Evolutionary conservation across 2,888 invertebrate species (phyloP).

Genomic region (Toxonevra muliebris): DNA sequence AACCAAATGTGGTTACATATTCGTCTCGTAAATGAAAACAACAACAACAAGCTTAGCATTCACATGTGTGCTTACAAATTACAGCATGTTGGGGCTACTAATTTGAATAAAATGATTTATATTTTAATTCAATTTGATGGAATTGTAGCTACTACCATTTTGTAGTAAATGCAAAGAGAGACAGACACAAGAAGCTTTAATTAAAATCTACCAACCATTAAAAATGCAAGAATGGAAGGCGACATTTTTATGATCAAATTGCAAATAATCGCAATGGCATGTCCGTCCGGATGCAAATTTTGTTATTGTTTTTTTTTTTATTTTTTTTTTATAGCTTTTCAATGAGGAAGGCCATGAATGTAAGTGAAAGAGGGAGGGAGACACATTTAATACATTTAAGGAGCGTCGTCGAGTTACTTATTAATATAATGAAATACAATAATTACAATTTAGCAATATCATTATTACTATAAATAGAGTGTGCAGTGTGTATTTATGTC

Average conservation of each 20-base stretch:
- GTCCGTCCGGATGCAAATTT: conserved; percentile 31
- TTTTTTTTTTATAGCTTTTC: background rate
- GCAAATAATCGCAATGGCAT: conserved; percentile 23
- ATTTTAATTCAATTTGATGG: conserved; percentile 52
- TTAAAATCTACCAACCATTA: too few species aligned
- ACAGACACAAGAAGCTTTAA: too few species aligned
- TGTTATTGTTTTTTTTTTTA: too few species aligned
- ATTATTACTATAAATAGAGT: background rate
- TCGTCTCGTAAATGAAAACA: too few species aligned
- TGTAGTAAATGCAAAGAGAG: background rate
- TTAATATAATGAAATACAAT: too few species aligned
- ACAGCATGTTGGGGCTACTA: conserved; percentile 35
- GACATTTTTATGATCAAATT: conserved; percentile 21
- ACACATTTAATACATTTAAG: background rate
- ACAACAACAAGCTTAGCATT: too few species aligned
- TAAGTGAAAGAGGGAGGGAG: background rate
- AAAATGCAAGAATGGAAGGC: conserved; percentile 9
- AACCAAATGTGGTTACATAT: too few species aligned
- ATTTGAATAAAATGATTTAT: conserved; percentile 59
- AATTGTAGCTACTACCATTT: conserved; percentile 21
- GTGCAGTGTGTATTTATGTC: background rate
- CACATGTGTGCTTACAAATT: conserved; percentile 21
- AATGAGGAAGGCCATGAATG: conserved; percentile 33
- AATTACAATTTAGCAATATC: too few species aligned
- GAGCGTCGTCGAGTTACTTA: background rate